Conservation (phyloP, 2,113 vertebrate species). For the Cyprinodon brontotheroides region DNA sequence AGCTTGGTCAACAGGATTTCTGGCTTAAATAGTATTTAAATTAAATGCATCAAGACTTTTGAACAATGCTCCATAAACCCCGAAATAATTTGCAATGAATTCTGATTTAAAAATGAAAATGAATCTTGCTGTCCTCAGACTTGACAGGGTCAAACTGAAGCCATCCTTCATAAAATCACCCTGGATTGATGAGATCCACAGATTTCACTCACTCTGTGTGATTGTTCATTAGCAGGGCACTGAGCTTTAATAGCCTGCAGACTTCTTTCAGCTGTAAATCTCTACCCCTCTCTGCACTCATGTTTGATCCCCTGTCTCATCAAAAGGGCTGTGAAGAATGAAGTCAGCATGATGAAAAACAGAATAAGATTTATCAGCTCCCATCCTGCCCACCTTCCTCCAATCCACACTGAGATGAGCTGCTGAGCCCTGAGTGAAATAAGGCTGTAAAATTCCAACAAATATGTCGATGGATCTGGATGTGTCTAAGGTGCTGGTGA, state of each 20-base stretch:
- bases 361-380: slow-evolving; percentile 61
- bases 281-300: slow-evolving; percentile 47
- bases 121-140: slow-evolving; percentile 32
- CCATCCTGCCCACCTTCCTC: slow-evolving; percentile 24
- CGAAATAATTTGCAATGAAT: neutral
- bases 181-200: slow-evolving; percentile 43
- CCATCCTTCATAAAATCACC: slow-evolving; percentile 16
- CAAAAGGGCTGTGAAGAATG: slow-evolving; percentile 64
- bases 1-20: too few species aligned
- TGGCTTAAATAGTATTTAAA: too few species aligned
- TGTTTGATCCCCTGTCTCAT: slow-evolving; percentile 69
- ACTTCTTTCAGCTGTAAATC: slow-evolving; percentile 60
- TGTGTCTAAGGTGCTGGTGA: slow-evolving; percentile 40
- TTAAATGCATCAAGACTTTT: neutral
- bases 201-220: slow-evolving; percentile 25
- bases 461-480: slow-evolving; percentile 35
- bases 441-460: slow-evolving; percentile 21
- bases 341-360: slow-evolving; percentile 70
- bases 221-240: slow-evolving; percentile 65
- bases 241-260: slow-evolving; percentile 56
- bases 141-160: slow-evolving; percentile 33
- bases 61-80: neutral
- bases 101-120: slow-evolving; percentile 35
- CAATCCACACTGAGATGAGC: slow-evolving; percentile 13
- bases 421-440: slow-evolving; percentile 9